These are phyloP conservation scores for Heliconius ethilla DNA, from an alignment of 2,888 invertebrate genomes.

Conservation along the genomic window DNA sequence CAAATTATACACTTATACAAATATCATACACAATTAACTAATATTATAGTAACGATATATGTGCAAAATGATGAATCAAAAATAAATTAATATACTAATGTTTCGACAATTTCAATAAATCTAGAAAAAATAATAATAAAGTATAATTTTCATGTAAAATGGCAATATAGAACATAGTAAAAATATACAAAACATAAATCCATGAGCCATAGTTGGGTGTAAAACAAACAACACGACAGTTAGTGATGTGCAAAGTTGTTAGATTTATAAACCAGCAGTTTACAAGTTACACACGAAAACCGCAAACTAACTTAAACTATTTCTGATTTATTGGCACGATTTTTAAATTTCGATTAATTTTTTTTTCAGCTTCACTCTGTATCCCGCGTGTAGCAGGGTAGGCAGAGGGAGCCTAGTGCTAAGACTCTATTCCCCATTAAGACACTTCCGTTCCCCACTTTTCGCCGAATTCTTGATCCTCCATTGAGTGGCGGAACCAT, in stretches of 20 bases:
- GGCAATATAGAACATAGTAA: neutral
- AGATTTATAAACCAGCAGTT: slow-evolving; percentile 39
- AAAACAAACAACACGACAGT: slow-evolving; percentile 31
- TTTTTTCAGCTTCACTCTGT: neutral
- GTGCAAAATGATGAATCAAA: too few relatives aligned
- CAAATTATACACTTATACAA: too few relatives aligned
- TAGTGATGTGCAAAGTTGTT: slow-evolving; percentile 26
- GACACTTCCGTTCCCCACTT: neutral
- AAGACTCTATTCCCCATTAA: neutral
- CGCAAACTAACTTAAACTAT: slow-evolving; percentile 24
- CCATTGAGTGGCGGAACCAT: neutral
- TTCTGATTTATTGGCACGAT: slow-evolving; percentile 10
- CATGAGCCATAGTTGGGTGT: slow-evolving; percentile 16
- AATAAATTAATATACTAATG: too few relatives aligned
- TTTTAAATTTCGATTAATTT: neutral
- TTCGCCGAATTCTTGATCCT: neutral
- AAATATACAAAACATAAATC: slow-evolving; percentile 21
- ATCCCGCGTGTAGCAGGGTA: neutral
- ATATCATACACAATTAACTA: too few relatives aligned
- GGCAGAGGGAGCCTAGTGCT: neutral
- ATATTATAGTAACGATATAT: too few relatives aligned
- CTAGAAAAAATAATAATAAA: neutral
- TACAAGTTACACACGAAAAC: slow-evolving; percentile 41
- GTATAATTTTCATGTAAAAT: slow-evolving; percentile 2
- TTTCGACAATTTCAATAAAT: neutral